Base-by-base conservation (phyloP, 2,888 invertebrate species). In the Patella ulyssiponensis region DNA sequence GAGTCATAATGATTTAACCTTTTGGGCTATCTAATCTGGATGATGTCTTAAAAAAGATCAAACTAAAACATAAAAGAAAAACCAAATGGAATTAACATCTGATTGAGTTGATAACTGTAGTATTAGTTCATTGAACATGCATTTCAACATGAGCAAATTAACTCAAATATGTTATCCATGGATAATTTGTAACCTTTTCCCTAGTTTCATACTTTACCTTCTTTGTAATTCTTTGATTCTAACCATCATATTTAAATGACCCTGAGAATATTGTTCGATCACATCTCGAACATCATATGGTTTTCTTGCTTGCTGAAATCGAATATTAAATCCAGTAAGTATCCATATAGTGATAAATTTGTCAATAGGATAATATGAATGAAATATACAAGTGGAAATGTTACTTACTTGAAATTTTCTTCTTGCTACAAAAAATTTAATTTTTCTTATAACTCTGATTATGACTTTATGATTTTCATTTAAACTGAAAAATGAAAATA, bases 161-260 rank as follows among this genome's bases (percentile, higher is more conserved):
- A 73, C 54, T 44, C 70, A 17, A n/a, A 75, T 20, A 69, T 9
- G 4, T 51, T 69, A 14, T 75, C 4, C n/a, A 51, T 14, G 44
- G 11, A 17, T 15, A 75, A 9, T 69, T 33, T 27, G 20, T 20
- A 3, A n/a, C 27, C 51, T 71, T 54, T 56, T 52, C 11, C 14
- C 0, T 54, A 23, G n/a, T 20, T 44, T 72, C 56, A 69, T 72
- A 53, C 17, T 78, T 81, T 81, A 90, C 91, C 93, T 91, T 86
- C 93, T 86, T 83, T 93, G 93, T 15, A 93, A 87, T 81, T 93
- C 93, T 93, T 96, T 96, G 83, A 96, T 95, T 86, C 96, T 92
- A 85, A 96, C 96, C 96, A 96, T 96, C 96, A 96, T 96, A 90
- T 96, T 96, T 80, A 96, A 93, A 92, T 96, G 96, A 7, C 96